Conservation (phyloP, 2,888 invertebrate genomes). For the Deilephila elpenor region DNA sequence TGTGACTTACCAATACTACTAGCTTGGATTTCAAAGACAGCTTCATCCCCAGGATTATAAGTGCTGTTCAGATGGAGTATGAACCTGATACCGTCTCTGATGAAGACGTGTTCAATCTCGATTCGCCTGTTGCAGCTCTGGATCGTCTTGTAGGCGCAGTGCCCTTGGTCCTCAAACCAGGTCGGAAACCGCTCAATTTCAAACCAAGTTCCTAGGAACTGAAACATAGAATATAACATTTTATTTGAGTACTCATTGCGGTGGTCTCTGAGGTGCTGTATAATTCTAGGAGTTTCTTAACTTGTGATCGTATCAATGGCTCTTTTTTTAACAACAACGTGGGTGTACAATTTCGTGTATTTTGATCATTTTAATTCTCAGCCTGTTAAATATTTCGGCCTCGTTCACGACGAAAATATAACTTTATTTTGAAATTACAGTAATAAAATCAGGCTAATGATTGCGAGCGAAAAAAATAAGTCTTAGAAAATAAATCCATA, state of each 20-base stretch:
- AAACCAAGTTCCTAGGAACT: conserved; percentile 77
- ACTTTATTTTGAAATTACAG: too few relatives aligned
- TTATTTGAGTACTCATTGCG: not conserved
- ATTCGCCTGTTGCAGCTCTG: conserved; percentile 66
- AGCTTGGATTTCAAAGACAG: conserved; percentile 63
- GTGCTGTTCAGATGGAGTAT: conserved; percentile 69
- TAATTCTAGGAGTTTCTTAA: too few relatives aligned
- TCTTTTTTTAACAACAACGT: too few relatives aligned
- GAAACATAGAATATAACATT: conserved; percentile 38
- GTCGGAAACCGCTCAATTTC: conserved; percentile 71
- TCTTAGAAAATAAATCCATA: not conserved
- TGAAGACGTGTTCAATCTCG: conserved; percentile 67
- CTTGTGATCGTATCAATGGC: too few relatives aligned
- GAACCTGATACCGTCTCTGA: conserved; percentile 63
- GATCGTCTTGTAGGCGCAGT: conserved; percentile 68
- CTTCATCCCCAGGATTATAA: conserved; percentile 70
- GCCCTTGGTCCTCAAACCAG: conserved; percentile 68
- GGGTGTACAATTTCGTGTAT: too few relatives aligned
- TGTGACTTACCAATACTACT: conserved; percentile 67
- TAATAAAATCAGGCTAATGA: too few relatives aligned
- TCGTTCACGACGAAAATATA: too few relatives aligned
- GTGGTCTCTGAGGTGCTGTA: too few relatives aligned
- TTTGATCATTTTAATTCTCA: too few relatives aligned
- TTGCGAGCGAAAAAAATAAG: too few relatives aligned
- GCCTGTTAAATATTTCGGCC: too few relatives aligned